A percentile compares a stretch with the other conserved stretches of the same genome.
Evolutionary conservation across 1,140 invertebrate genomes (phyloP).

Genomic region (Branchinecta lindahli): DNA sequence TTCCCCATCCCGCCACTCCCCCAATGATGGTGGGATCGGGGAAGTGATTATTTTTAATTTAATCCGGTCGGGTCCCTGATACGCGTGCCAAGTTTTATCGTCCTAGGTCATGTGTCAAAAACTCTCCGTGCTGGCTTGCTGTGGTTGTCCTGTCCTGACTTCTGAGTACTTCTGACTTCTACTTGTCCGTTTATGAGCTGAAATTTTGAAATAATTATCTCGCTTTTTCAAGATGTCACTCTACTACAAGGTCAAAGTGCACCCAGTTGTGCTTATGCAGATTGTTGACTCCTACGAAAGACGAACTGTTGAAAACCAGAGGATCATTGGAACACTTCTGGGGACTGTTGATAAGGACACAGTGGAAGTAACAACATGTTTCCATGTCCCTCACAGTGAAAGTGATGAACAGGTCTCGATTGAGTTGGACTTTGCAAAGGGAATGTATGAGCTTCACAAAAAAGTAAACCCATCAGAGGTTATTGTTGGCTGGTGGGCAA

Average conservation of each 20-base stretch:
- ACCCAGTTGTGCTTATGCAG: conserved; percentile 91
- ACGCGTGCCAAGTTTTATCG: too few relatives aligned
- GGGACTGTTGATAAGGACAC: conserved; percentile 71
- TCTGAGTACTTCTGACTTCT: too few relatives aligned
- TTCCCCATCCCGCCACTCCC: too few relatives aligned
- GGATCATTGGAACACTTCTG: conserved; percentile 86
- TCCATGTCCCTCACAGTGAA: conserved; percentile 93
- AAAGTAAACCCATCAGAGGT: conserved; percentile 78
- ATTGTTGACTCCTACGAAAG: conserved; percentile 92
- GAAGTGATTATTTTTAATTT: too few relatives aligned
- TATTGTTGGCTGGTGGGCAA: conserved; percentile 96
- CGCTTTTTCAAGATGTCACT: conserved; percentile 45
- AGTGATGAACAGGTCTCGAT: conserved; percentile 85
- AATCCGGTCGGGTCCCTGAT: too few relatives aligned
- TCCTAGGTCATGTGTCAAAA: too few relatives aligned
- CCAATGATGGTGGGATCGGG: too few relatives aligned
- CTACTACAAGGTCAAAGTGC: conserved; percentile 70
- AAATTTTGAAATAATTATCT: background rate
- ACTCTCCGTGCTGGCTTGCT: too few relatives aligned
- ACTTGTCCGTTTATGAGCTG: background rate
- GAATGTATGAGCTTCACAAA: conserved; percentile 81
- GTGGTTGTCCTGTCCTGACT: too few relatives aligned
- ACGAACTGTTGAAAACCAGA: conserved; percentile 74
- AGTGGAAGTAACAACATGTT: conserved; percentile 92
- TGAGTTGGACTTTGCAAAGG: conserved; percentile 86